These are phyloP conservation scores for Pygoscelis antarcticus DNA, from an alignment of 2,113 vertebrate genomes.

Conservation along the genomic window DNA sequence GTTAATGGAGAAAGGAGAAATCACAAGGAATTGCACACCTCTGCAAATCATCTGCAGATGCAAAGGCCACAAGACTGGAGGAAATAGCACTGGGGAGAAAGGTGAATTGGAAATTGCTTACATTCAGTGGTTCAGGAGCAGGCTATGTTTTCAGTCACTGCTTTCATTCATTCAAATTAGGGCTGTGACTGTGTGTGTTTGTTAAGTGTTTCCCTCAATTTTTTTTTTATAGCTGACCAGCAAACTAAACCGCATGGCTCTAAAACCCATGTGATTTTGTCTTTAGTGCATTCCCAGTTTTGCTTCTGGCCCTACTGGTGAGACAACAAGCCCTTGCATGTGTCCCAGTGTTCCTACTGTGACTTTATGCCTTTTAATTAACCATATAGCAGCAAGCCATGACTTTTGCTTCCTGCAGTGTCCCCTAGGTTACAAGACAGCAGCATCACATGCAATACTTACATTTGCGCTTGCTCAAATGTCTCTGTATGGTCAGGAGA, in stretches of 20 bases:
- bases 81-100: not conserved
- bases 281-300: not conserved
- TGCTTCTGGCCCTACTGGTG: not conserved
- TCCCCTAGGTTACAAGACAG: not conserved
- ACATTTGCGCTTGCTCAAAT: not conserved
- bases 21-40: not conserved
- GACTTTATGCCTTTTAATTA: not conserved
- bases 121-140: not conserved
- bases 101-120: not conserved
- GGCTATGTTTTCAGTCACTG: not conserved
- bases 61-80: not conserved
- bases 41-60: not conserved
- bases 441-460: not conserved
- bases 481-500: not conserved
- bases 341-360: not conserved
- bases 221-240: not conserved
- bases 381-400: not conserved
- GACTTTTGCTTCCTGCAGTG: not conserved
- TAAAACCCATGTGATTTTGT: not conserved
- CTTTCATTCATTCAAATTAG: not conserved
- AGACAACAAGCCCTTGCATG: not conserved
- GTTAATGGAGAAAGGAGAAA: not conserved
- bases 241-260: not conserved
- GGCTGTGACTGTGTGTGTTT: rapidly evolving
- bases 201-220: not conserved